These are phyloP conservation scores for Paramormyrops kingsleyae DNA, from an alignment of 2,113 vertebrate species.

Conservation along the genomic window DNA sequence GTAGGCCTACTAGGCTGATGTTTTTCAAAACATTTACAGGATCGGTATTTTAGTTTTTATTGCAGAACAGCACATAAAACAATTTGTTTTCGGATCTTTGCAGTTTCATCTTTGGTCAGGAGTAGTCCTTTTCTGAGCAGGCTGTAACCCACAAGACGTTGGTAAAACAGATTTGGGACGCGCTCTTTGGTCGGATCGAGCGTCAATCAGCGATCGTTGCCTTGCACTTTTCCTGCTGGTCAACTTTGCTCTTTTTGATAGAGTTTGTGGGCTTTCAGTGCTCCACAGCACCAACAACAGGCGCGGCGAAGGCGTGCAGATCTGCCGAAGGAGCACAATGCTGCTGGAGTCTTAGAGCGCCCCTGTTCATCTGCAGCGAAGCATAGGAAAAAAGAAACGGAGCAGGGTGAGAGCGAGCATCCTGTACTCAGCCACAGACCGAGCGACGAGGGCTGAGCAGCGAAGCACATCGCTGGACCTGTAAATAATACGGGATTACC, in stretches of 20 bases:
- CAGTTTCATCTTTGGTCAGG: background rate
- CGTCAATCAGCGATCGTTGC: constrained; percentile 13
- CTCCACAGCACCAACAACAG: constrained; percentile 29
- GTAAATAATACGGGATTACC: constrained; percentile 13
- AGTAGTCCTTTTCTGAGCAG: background rate
- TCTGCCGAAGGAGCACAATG: constrained; percentile 21
- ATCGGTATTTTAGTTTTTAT: background rate
- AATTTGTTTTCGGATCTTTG: background rate
- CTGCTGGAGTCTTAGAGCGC: constrained; percentile 22
- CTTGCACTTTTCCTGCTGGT: constrained; percentile 1
- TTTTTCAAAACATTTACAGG: background rate
- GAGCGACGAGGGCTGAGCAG: constrained; percentile 38
- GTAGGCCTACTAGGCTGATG: background rate
- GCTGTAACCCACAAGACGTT: no score
- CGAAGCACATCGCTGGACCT: constrained; percentile 23
- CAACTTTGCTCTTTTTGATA: background rate
- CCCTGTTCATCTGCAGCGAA: constrained; percentile 27
- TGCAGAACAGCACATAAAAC: background rate
- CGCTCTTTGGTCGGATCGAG: constrained; percentile 25
- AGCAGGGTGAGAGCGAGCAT: constrained; percentile 3
- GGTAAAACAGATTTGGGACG: constrained; percentile 25
- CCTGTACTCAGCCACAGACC: constrained; percentile 16
- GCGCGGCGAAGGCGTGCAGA: constrained; percentile 14
- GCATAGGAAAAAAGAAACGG: constrained; percentile 18
- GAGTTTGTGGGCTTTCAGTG: background rate